Conservation (phyloP, 2,888 invertebrate species). For the Pelosia muscerda region DNA sequence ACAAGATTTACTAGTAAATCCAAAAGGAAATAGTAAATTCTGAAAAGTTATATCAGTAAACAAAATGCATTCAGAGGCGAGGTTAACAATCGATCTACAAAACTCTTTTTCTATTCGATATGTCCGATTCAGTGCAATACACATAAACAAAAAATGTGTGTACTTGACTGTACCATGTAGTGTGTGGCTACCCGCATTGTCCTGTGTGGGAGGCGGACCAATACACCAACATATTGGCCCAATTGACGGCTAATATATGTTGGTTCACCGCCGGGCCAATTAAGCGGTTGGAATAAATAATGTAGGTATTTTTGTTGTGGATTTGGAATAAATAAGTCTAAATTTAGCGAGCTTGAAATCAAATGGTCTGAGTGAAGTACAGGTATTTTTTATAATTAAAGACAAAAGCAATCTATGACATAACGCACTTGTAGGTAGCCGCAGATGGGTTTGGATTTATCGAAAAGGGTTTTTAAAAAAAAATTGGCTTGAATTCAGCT, state of each 20-base stretch:
- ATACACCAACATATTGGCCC: slow-evolving; percentile 10
- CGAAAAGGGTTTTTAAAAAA: no score
- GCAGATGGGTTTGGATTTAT: no score
- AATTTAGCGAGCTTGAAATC: not conserved
- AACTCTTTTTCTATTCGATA: not conserved
- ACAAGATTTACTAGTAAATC: not conserved
- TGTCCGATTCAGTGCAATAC: slow-evolving; percentile 10
- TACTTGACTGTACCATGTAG: slow-evolving; percentile 7
- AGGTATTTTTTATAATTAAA: no score
- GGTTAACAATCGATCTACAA: not conserved
- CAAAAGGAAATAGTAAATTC: not conserved
- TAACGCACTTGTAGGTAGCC: no score
- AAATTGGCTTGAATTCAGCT: no score
- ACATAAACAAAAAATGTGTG: slow-evolving; percentile 9
- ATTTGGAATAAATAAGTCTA: no score
- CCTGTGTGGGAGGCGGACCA: slow-evolving; percentile 5
- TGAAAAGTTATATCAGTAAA: slow-evolving; percentile 14
- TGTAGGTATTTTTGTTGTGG: no score
- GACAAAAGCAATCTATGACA: no score
- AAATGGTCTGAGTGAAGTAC: not conserved
- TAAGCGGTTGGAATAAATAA: slow-evolving; percentile 20
- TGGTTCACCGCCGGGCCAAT: slow-evolving; percentile 15
- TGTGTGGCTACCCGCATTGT: slow-evolving; percentile 22
- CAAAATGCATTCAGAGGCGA: slow-evolving; percentile 23
- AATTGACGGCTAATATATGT: not conserved